These are phyloP conservation scores for Palythoa grandis DNA, from an alignment of 92 coral and sea anemone genomes.

Conservation along the genomic window DNA sequence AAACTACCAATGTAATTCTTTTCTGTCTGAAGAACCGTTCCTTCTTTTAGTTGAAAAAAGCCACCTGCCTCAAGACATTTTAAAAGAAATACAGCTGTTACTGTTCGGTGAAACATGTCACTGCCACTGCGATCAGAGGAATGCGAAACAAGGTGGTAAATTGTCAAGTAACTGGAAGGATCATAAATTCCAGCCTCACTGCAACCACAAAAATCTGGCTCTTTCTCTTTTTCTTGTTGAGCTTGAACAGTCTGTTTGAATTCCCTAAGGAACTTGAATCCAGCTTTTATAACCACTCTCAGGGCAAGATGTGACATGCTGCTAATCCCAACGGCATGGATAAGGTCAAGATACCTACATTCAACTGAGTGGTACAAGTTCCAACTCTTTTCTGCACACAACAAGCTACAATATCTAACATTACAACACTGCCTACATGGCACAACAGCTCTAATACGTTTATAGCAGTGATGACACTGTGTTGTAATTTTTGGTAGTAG, in stretches of 20 bases:
- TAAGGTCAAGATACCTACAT: slow-evolving; percentile 79
- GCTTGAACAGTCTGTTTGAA: slow-evolving; percentile 36
- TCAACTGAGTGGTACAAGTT: slow-evolving; percentile 73
- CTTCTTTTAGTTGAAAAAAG: slow-evolving; percentile 48
- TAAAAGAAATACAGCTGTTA: slow-evolving; percentile 77
- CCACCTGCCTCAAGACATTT: slow-evolving; percentile 72
- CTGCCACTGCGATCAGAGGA: slow-evolving; percentile 70
- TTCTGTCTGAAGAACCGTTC: slow-evolving; percentile 29
- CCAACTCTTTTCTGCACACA: slow-evolving; percentile 87
- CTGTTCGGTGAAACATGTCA: slow-evolving; percentile 89
- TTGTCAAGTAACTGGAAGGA: slow-evolving; percentile 77
- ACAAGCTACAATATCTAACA: slow-evolving; percentile 78
- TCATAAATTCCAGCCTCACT: slow-evolving; percentile 59
- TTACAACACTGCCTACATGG: slow-evolving; percentile 87
- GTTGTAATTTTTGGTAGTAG: slow-evolving; percentile 70
- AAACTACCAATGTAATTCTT: slow-evolving; percentile 77
- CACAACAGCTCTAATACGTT: slow-evolving; percentile 59
- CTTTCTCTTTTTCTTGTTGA: background rate
- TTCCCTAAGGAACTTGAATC: slow-evolving; percentile 59
- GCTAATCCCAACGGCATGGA: slow-evolving; percentile 75
- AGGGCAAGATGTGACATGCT: slow-evolving; percentile 89
- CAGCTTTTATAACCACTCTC: slow-evolving; percentile 82
- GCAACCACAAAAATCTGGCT: slow-evolving; percentile 49
- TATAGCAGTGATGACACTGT: slow-evolving; percentile 92
- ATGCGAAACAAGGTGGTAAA: slow-evolving; percentile 88